phyloP scores from a whole-genome alignment of 2,797 vertebrate genomes.

The Emys orbicularis region DNA sequence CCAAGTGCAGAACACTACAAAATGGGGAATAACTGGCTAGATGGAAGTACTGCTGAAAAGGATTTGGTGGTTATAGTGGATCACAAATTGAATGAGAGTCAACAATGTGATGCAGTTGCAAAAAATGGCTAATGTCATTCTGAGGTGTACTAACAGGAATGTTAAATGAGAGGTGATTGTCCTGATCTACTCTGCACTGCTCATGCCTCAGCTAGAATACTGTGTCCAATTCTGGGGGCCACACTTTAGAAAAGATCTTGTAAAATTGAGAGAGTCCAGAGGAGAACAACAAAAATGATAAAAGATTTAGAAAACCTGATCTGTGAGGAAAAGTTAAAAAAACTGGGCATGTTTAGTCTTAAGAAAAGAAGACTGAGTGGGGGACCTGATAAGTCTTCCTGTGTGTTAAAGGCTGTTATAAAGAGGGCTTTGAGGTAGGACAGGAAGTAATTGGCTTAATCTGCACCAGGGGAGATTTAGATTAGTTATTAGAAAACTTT shows the following conservation, averaged over 20 bases:
- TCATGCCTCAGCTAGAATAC: too few species aligned
- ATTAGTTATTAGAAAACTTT: too few species aligned
- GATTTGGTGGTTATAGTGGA: neutral
- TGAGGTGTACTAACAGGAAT: too few species aligned
- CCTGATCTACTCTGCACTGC: too few species aligned
- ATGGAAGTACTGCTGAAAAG: neutral
- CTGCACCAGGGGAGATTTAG: too few species aligned
- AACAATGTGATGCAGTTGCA: neutral
- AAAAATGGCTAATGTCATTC: too few species aligned
- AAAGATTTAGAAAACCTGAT: neutral
- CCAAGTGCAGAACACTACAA: neutral
- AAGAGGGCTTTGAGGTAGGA: neutral
- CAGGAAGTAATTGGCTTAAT: too few species aligned
- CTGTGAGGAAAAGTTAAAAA: neutral
- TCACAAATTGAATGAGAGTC: neutral
- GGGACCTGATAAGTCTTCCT: neutral
- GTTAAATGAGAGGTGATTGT: too few species aligned
- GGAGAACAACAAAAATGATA: neutral
- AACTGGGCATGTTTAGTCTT: neutral
- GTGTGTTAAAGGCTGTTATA: neutral
- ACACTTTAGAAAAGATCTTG: neutral
- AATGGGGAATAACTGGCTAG: neutral
- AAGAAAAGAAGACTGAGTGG: neutral
- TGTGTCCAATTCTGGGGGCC: too few species aligned
- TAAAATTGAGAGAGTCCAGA: neutral